Evolutionary conservation across 1,140 invertebrate genomes (phyloP).

Genomic region (Chelonus insularis): DNA sequence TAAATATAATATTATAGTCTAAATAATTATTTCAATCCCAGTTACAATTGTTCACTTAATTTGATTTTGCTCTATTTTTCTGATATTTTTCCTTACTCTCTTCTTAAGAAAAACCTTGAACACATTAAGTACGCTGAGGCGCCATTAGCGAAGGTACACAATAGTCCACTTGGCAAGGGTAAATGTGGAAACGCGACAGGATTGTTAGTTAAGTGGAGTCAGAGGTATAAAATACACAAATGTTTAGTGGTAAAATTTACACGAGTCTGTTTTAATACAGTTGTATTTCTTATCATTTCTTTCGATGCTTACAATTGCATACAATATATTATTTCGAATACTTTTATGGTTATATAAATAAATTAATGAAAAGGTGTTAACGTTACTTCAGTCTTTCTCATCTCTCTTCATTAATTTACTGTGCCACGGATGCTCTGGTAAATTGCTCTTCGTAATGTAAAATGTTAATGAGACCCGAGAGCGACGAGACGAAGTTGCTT

Average conservation of each 20-base stretch:
- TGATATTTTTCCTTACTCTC: too few species aligned
- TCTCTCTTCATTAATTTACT: conserved; percentile 32
- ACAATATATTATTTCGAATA: neutral
- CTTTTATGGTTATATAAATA: conserved; percentile 16
- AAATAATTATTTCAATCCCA: too few species aligned
- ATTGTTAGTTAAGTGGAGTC: neutral
- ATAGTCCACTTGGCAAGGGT: neutral
- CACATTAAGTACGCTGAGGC: too few species aligned
- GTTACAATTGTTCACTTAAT: too few species aligned
- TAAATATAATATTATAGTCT: too few species aligned
- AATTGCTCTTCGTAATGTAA: conserved; percentile 38
- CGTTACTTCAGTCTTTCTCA: conserved; percentile 24
- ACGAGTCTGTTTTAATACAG: neutral
- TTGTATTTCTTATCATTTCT: neutral
- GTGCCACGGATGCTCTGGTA: conserved; percentile 24
- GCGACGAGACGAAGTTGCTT: conserved; percentile 17
- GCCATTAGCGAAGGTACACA: neutral
- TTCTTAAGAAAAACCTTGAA: too few species aligned
- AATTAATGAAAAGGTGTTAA: conserved; percentile 29
- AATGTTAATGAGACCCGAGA: conserved; percentile 38
- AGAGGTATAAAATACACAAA: neutral
- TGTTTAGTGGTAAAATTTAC: neutral
- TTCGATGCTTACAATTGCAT: neutral
- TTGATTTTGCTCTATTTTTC: too few species aligned
- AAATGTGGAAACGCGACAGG: neutral